phyloP scores from a whole-genome alignment of 2,113 vertebrate genomes.

The Peucedramus taeniatus region DNA sequence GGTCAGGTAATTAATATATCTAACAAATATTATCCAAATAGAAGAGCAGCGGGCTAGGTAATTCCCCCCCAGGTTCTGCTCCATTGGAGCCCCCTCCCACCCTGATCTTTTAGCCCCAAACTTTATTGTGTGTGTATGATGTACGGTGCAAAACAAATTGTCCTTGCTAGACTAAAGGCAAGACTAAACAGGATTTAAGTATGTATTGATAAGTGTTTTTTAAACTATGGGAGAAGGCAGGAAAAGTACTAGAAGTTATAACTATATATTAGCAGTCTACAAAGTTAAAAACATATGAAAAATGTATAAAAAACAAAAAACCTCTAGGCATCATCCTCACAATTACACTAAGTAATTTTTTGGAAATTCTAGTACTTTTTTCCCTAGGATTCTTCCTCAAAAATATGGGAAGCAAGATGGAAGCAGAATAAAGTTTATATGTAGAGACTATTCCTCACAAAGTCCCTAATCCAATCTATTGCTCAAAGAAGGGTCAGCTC shows the following conservation, averaged over 20 bases:
- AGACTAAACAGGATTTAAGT: not conserved
- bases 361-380: not conserved
- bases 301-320: not conserved
- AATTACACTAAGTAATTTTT: not conserved
- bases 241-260: not conserved
- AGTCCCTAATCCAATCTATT: not conserved
- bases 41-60: not conserved
- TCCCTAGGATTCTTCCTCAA: not conserved
- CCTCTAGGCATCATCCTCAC: not conserved
- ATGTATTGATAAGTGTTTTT: not conserved
- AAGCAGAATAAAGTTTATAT: not conserved
- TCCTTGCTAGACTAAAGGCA: not conserved
- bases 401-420: not conserved
- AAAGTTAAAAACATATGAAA: not conserved
- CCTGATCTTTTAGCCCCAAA: not conserved
- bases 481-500: not conserved
- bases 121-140: fast-evolving
- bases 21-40: not conserved
- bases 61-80: not conserved
- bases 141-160: not conserved
- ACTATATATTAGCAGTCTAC: no score
- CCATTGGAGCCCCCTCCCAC: fast-evolving
- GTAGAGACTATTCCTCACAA: not conserved
- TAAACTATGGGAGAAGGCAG: not conserved
- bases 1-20: not conserved